Conservation (phyloP, 2,888 invertebrate genomes). For the Ypsolopha scabrella region DNA sequence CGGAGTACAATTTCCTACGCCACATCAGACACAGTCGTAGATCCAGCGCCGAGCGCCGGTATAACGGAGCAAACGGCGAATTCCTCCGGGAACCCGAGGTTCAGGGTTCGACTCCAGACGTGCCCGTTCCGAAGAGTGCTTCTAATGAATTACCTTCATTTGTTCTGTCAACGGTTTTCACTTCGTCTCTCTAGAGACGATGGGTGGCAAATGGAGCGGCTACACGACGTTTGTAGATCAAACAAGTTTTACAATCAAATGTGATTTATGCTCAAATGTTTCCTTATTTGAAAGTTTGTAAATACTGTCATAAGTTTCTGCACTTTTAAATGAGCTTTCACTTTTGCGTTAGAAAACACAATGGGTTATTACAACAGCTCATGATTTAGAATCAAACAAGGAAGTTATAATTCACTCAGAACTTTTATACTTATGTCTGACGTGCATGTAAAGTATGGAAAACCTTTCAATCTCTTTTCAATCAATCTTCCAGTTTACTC, state of each 20-base stretch:
- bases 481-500: conserved; percentile 3
- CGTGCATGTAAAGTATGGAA: not conserved
- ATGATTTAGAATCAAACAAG: not conserved
- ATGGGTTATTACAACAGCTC: too few species aligned
- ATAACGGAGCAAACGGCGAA: conserved; percentile 4
- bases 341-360: too few species aligned
- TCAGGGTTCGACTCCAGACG: conserved; percentile 7
- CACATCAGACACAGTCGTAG: not conserved
- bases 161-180: conserved; percentile 13
- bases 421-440: not conserved
- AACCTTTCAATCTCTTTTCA: conserved; percentile 3
- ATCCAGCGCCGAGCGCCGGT: conserved; percentile 1
- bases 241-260: too few species aligned
- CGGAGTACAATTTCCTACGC: not conserved
- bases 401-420: not conserved
- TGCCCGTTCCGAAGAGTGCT: conserved; percentile 7
- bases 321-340: too few species aligned
- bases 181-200: not conserved
- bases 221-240: too few species aligned
- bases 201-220: too few species aligned
- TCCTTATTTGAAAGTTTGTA: too few species aligned
- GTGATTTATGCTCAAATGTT: too few species aligned
- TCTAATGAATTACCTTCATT: conserved; percentile 17
- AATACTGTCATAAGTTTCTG: too few species aligned
- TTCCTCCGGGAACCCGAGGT: conserved; percentile 15